Conservation (phyloP, 2,888 invertebrate species). For the Steromphala cineraria region DNA sequence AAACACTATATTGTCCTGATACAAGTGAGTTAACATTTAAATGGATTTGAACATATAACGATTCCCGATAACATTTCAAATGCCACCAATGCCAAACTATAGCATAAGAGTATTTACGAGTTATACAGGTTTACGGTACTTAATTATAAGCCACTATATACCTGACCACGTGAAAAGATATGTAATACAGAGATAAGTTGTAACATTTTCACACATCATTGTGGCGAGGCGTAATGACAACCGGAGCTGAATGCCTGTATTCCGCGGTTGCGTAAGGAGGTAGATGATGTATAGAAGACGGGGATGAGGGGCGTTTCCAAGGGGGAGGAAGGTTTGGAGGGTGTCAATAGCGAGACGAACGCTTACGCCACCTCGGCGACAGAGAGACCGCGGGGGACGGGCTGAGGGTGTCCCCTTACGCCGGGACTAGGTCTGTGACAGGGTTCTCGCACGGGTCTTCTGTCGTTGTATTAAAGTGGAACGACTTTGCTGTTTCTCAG, state of each 20-base stretch:
- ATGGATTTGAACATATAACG: too few species aligned
- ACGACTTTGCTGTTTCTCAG: background rate
- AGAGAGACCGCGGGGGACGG: constrained; percentile 10
- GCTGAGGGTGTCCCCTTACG: background rate
- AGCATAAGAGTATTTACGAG: background rate
- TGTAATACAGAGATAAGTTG: background rate
- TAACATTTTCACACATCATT: background rate
- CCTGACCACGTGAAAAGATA: too few species aligned
- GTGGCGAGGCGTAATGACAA: background rate
- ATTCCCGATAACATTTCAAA: background rate
- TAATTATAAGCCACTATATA: too few species aligned
- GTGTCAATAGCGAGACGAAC: background rate
- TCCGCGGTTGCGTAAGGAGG: background rate
- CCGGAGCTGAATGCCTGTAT: background rate
- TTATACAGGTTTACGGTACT: background rate
- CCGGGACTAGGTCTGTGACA: background rate
- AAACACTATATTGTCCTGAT: too few species aligned
- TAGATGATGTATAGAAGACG: background rate
- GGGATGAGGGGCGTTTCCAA: background rate
- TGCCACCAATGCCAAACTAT: background rate
- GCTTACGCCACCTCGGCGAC: constrained; percentile 16
- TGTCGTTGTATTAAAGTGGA: background rate
- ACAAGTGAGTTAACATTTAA: too few species aligned
- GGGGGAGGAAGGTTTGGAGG: background rate
- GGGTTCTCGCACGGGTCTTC: background rate